Evolutionary conservation across 1,140 invertebrate species (phyloP).

Genomic region (Drosophila azteca): DNA sequence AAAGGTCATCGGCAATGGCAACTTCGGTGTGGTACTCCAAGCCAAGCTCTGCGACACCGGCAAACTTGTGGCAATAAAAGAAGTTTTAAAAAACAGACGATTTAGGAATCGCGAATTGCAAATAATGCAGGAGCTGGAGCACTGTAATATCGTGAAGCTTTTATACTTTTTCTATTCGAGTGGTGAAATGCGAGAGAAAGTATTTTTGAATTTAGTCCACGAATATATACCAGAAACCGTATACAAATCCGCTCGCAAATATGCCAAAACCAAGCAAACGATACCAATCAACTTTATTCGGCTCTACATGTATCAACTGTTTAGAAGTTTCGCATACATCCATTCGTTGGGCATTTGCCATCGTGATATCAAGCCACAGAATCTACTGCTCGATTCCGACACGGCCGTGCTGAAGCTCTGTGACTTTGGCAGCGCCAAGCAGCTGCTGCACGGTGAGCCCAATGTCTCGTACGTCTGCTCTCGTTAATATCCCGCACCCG

Average conservation of each 20-base stretch:
- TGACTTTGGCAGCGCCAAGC: slow-evolving; percentile 99
- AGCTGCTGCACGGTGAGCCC: slow-evolving; percentile 98
- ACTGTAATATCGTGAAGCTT: slow-evolving; percentile 99
- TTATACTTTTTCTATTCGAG: slow-evolving; percentile 99
- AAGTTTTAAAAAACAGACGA: slow-evolving; percentile 99
- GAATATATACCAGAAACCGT: slow-evolving; percentile 99
- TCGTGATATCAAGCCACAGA: slow-evolving; percentile 99
- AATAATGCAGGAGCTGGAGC: slow-evolving; percentile 99
- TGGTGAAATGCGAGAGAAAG: slow-evolving; percentile 99
- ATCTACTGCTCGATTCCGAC: slow-evolving; percentile 97
- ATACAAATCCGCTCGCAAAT: slow-evolving; percentile 99
- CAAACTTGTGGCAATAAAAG: slow-evolving; percentile 99
- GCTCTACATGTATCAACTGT: slow-evolving; percentile 99
- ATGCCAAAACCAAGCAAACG: slow-evolving; percentile 99
- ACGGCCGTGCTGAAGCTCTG: slow-evolving; percentile 99
- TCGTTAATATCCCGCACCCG: slow-evolving; percentile 99
- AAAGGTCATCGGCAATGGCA: slow-evolving; percentile 99
- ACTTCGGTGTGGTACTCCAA: slow-evolving; percentile 99
- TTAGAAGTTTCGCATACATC: slow-evolving; percentile 99
- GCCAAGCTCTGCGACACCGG: slow-evolving; percentile 97
- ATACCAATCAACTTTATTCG: slow-evolving; percentile 99
- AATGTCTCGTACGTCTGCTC: slow-evolving; percentile 99
- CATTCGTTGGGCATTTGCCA: slow-evolving; percentile 99
- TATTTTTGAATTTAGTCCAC: slow-evolving; percentile 99
- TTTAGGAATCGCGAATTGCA: slow-evolving; percentile 99